These are phyloP conservation scores for Cosmopolites sordidus DNA, from an alignment of 2,888 invertebrate species.

Conservation along the genomic window DNA sequence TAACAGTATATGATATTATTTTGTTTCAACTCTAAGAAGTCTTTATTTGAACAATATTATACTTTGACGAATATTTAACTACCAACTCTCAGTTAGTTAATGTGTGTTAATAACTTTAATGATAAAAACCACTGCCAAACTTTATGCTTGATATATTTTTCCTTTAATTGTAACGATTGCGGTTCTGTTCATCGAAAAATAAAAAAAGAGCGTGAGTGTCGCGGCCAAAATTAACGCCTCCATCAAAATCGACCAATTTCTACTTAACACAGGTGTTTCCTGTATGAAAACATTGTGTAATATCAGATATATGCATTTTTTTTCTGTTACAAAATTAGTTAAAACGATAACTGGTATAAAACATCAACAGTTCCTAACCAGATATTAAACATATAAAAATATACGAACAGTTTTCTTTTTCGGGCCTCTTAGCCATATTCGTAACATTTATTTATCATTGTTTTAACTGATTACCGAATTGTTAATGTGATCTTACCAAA, in stretches of 20 bases:
- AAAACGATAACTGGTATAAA: no score
- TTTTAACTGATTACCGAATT: background rate
- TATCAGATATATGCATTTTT: background rate
- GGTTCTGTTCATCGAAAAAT: background rate
- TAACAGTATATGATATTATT: no score
- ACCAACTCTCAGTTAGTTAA: no score
- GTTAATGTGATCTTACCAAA: background rate
- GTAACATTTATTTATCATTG: background rate
- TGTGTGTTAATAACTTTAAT: no score
- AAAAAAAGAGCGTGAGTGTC: background rate
- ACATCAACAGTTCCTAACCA: no score
- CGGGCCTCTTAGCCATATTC: background rate
- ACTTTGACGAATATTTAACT: no score
- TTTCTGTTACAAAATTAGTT: background rate
- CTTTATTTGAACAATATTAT: no score
- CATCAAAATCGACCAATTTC: conserved; percentile 1
- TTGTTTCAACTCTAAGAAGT: no score
- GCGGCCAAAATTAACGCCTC: conserved; percentile 11
- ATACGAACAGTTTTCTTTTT: background rate
- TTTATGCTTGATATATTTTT: no score
- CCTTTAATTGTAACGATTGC: conserved; percentile 1
- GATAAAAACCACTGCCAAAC: no score
- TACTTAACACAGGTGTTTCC: conserved; percentile 13
- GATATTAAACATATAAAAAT: background rate
- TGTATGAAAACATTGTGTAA: background rate